Evolutionary conservation across 2,113 vertebrate species (phyloP).

Genomic region (Eulacestoma nigropectus): DNA sequence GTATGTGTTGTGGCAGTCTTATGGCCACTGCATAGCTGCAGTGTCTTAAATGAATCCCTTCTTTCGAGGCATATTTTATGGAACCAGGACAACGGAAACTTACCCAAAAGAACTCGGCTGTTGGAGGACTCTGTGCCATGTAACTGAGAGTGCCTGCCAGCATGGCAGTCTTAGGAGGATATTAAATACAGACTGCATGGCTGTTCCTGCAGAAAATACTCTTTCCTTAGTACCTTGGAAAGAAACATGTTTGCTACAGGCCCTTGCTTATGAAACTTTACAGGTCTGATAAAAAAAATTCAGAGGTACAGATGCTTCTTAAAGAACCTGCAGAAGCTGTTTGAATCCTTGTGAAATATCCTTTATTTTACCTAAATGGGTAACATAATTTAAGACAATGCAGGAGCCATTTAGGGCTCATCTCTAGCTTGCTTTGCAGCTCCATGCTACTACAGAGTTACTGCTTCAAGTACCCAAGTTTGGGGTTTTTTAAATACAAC

Average conservation of each 20-base stretch:
- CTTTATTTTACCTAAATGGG: neutral
- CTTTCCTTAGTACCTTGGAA: neutral
- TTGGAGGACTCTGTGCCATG: neutral
- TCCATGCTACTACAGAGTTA: neutral
- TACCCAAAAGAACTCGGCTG: neutral
- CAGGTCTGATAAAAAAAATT: neutral
- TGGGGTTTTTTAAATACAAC: neutral
- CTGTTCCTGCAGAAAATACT: neutral
- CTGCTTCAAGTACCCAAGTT: neutral
- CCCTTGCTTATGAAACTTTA: neutral
- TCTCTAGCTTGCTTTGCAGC: neutral
- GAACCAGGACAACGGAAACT: neutral
- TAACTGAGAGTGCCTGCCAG: neutral
- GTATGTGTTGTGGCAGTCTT: neutral
- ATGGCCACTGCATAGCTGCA: neutral
- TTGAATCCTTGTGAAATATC: neutral
- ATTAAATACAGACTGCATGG: neutral
- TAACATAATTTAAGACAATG: neutral
- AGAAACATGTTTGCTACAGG: neutral
- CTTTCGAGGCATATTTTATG: neutral
- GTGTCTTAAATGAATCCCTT: neutral
- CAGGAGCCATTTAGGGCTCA: neutral
- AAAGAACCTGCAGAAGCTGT: neutral
- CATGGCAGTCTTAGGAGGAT: neutral
- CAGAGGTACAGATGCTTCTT: neutral